These are phyloP conservation scores for Drosophila biarmipes DNA, from an alignment of 1,140 invertebrate genomes.

Conservation along the genomic window DNA sequence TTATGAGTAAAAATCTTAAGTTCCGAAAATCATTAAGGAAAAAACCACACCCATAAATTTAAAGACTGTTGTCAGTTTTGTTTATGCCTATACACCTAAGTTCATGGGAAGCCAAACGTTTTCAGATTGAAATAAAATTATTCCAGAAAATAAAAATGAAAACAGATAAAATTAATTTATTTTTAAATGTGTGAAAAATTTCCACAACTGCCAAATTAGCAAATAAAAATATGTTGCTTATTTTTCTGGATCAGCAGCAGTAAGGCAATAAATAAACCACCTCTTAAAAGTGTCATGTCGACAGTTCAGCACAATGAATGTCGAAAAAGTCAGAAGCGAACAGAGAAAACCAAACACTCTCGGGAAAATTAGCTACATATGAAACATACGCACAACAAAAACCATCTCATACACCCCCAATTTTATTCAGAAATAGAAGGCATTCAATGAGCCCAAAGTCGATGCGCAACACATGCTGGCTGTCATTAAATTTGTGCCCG, in stretches of 20 bases:
- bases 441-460: constrained; percentile 46
- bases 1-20: background rate
- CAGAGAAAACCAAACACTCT: constrained; percentile 12
- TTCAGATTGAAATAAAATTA: background rate
- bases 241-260: background rate
- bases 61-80: background rate
- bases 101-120: background rate
- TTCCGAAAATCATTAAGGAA: background rate
- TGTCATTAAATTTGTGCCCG: constrained; percentile 67
- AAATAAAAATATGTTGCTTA: background rate
- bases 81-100: background rate
- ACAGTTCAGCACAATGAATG: constrained; percentile 40
- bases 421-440: constrained; percentile 16
- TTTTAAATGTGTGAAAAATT: background rate
- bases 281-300: constrained; percentile 15
- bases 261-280: constrained; percentile 19
- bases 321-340: constrained; percentile 2
- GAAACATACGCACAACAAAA: constrained; percentile 26
- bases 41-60: background rate
- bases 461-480: constrained; percentile 63
- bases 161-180: background rate
- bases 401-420: constrained; percentile 6
- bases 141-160: background rate
- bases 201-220: no score
- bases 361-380: constrained; percentile 54